These are phyloP conservation scores for Quiscalus mexicanus DNA, from an alignment of 2,113 vertebrate genomes.

Conservation along the genomic window DNA sequence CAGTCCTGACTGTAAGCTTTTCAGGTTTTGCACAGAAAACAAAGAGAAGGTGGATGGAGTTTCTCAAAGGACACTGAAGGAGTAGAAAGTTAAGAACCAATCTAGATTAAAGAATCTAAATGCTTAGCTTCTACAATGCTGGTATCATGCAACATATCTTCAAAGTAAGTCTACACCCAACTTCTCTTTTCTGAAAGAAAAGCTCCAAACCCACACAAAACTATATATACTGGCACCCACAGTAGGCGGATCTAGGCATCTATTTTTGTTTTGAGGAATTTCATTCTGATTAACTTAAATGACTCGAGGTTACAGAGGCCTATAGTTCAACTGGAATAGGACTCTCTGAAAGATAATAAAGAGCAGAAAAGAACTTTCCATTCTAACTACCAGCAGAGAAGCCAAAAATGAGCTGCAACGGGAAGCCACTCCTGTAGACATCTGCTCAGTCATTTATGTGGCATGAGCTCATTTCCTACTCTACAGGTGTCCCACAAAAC, in stretches of 20 bases:
- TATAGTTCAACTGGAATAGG: background rate
- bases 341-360: background rate
- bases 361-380: background rate
- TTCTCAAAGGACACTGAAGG: background rate
- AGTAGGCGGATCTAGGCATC: background rate
- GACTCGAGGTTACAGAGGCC: background rate
- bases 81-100: background rate
- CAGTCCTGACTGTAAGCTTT: background rate
- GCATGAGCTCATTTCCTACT: conserved; percentile 43
- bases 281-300: background rate
- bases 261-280: background rate
- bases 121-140: background rate
- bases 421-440: conserved; percentile 20
- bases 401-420: conserved; percentile 6
- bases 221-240: background rate
- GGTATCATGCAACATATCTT: background rate
- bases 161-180: background rate
- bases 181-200: background rate
- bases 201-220: background rate
- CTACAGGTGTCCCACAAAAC: conserved; percentile 24
- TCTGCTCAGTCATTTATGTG: background rate
- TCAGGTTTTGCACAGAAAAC: background rate
- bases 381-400: background rate
- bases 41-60: background rate
- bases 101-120: background rate